Conservation (phyloP, 2,888 invertebrate genomes). For the Sphaeridia pumilis region DNA sequence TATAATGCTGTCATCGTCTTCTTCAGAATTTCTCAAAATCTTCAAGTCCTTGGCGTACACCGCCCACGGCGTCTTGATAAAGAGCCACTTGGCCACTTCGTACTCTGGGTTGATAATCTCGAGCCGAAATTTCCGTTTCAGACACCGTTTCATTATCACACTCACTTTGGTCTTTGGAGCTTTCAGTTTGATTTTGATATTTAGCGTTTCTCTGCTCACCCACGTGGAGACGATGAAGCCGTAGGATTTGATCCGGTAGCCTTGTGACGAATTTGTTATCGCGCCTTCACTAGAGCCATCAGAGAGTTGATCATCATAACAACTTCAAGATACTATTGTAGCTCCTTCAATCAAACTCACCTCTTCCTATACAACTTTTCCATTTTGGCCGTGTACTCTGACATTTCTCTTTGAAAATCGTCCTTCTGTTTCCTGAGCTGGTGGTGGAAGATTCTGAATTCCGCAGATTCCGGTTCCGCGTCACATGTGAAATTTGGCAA, state of each 20-base stretch:
- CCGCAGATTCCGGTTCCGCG: constrained; percentile 6
- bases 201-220: constrained; percentile 10
- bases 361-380: constrained; percentile 12
- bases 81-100: constrained; percentile 12
- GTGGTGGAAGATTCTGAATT: constrained; percentile 7
- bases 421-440: constrained; percentile 15
- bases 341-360: constrained; percentile 1
- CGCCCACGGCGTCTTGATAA: constrained; percentile 14
- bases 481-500: constrained; percentile 15
- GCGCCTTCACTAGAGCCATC: constrained; percentile 1
- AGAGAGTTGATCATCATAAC: neutral
- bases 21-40: constrained; percentile 12
- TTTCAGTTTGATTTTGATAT: constrained; percentile 15
- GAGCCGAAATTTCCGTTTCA: constrained; percentile 13
- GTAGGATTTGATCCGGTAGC: constrained; percentile 15
- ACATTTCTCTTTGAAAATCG: constrained; percentile 11
- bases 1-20: constrained; percentile 18
- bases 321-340: neutral
- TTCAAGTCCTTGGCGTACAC: constrained; percentile 10
- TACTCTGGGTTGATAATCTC: constrained; percentile 11
- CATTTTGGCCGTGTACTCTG: constrained; percentile 14
- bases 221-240: constrained; percentile 15
- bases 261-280: constrained; percentile 11
- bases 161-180: constrained; percentile 11
- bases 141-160: constrained; percentile 13